These are phyloP conservation scores for Centropyge bicolor DNA, from an alignment of 2,797 vertebrate species.

Conservation along the genomic window DNA sequence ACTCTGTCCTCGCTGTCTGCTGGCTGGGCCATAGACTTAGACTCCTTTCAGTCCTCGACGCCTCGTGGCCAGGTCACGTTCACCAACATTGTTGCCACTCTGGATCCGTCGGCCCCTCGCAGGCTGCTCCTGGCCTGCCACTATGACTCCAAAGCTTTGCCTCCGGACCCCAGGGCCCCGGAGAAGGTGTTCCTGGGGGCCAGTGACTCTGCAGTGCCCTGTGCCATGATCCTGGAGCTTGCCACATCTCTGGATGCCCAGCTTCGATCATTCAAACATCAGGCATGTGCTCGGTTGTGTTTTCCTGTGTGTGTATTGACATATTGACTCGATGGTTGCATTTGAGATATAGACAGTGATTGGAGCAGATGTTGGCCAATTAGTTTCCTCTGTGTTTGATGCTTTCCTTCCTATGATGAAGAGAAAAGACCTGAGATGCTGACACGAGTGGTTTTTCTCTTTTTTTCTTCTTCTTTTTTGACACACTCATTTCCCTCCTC, in stretches of 20 bases:
- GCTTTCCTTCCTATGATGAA: not conserved
- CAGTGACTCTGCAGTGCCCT: constrained; percentile 93
- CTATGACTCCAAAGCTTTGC: constrained; percentile 92
- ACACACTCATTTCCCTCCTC: constrained; percentile 14
- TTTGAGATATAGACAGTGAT: not conserved
- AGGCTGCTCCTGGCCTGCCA: constrained; percentile 91
- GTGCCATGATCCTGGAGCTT: constrained; percentile 92
- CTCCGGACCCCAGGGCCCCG: constrained; percentile 68
- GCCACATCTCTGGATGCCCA: constrained; percentile 86
- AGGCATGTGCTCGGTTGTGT: constrained; percentile 75
- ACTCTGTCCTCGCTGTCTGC: constrained; percentile 83
- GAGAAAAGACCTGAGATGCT: constrained; percentile 48
- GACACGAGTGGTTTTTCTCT: constrained; percentile 4
- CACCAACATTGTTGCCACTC: constrained; percentile 90
- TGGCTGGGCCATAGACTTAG: constrained; percentile 89
- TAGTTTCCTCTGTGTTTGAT: constrained; percentile 4
- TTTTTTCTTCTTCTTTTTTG: not conserved
- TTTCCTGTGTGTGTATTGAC: not conserved
- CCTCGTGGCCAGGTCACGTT: constrained; percentile 88
- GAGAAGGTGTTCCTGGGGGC: constrained; percentile 89
- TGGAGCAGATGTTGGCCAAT: constrained; percentile 6
- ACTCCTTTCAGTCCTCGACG: constrained; percentile 87
- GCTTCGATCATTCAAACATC: constrained; percentile 83
- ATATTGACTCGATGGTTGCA: not conserved
- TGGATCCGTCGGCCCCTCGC: constrained; percentile 84